Percentiles rank a stretch among this genome's conserved stretches.
These are phyloP conservation scores for Pachycephala philippinensis DNA, from an alignment of 2,113 vertebrate species.

Conservation along the genomic window DNA sequence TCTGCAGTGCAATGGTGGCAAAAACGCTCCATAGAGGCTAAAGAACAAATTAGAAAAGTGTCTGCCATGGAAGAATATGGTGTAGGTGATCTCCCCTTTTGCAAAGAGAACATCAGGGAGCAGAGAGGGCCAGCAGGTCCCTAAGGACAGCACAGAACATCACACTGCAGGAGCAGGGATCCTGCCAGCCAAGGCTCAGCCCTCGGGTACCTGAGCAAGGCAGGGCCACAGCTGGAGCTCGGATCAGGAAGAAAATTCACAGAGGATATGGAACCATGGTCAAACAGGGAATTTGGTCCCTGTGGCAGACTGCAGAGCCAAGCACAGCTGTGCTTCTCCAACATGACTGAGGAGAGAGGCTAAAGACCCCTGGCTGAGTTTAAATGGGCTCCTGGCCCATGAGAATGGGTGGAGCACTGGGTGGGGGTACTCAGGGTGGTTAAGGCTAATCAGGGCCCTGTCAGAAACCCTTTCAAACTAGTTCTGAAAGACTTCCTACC, in stretches of 20 bases:
- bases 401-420: background rate
- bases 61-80: fast-evolving
- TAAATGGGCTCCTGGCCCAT: background rate
- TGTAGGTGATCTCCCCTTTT: background rate
- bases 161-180: background rate
- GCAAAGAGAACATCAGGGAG: background rate
- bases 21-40: fast-evolving
- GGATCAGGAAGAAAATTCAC: fast-evolving
- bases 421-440: background rate
- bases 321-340: fast-evolving
- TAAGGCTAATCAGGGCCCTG: background rate
- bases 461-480: background rate
- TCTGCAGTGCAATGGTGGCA: fast-evolving
- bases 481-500: fast-evolving
- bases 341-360: fast-evolving
- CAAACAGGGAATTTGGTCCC: background rate
- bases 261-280: fast-evolving
- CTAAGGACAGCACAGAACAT: fast-evolving
- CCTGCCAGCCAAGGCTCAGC: background rate
- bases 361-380: fast-evolving
- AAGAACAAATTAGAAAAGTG: fast-evolving
- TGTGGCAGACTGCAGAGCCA: fast-evolving
- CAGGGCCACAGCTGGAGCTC: background rate
- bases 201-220: background rate
- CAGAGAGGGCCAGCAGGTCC: background rate